Percentiles rank a stretch among this genome's conserved stretches.
These are phyloP conservation scores for Rhagonycha fulva DNA, from an alignment of 2,888 invertebrate species.

Conservation along the genomic window DNA sequence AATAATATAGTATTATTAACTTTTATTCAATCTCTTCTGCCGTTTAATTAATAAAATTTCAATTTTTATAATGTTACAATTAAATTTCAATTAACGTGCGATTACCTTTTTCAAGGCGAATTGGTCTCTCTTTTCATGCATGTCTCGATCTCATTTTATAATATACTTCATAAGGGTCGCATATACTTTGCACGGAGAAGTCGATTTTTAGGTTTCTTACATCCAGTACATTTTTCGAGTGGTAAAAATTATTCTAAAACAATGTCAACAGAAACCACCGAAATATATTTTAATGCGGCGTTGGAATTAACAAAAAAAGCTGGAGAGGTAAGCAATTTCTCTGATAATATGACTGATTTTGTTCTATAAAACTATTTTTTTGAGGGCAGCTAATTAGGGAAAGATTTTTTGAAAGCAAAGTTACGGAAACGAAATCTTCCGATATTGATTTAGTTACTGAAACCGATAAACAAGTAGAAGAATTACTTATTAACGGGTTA, in stretches of 20 bases:
- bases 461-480: slow-evolving; percentile 92
- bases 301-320: slow-evolving; percentile 69
- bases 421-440: slow-evolving; percentile 73
- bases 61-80: too few relatives aligned
- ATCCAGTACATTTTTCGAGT: background rate
- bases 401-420: slow-evolving; percentile 63
- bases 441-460: slow-evolving; percentile 95
- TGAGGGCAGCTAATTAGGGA: slow-evolving; percentile 62
- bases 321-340: slow-evolving; percentile 64
- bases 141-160: too few relatives aligned
- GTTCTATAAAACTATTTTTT: slow-evolving; percentile 10
- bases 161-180: too few relatives aligned
- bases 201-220: background rate
- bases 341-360: background rate
- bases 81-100: too few relatives aligned
- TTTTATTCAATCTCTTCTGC: too few relatives aligned
- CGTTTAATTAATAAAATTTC: too few relatives aligned
- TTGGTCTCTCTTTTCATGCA: too few relatives aligned
- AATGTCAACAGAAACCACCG: slow-evolving; percentile 53
- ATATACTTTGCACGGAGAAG: too few relatives aligned
- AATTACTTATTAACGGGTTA: slow-evolving; percentile 76
- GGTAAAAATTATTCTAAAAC: too few relatives aligned
- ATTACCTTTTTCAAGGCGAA: too few relatives aligned
- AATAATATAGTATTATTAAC: too few relatives aligned
- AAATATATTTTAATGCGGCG: slow-evolving; percentile 68